These are phyloP conservation scores for Lasiommata megera DNA, from an alignment of 2,888 invertebrate genomes.

Conservation along the genomic window DNA sequence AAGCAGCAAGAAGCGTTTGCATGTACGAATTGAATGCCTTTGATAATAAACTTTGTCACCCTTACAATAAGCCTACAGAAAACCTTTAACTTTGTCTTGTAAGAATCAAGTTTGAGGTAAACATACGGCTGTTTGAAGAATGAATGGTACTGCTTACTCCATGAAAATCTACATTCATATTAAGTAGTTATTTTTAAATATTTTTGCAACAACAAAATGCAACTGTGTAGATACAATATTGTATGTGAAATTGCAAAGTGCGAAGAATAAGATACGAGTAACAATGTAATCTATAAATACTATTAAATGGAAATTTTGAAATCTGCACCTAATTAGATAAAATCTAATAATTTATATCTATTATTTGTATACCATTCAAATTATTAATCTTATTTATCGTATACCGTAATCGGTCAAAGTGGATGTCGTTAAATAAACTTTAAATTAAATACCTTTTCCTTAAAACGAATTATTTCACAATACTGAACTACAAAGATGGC, in stretches of 20 bases:
- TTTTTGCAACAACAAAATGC: constrained; percentile 68
- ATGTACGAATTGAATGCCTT: not conserved
- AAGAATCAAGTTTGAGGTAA: not conserved
- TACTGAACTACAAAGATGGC: not conserved
- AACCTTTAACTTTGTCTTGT: not conserved
- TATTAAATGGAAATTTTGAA: constrained; percentile 16
- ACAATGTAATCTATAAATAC: constrained; percentile 20
- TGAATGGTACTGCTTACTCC: constrained; percentile 65
- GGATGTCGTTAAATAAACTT: not conserved
- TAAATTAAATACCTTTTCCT: not conserved
- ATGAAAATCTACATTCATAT: constrained; percentile 61
- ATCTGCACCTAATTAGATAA: not conserved
- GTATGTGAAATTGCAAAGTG: constrained; percentile 67
- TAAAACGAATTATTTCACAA: not conserved
- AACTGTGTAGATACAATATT: constrained; percentile 64
- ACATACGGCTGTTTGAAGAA: not conserved
- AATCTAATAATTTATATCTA: not conserved
- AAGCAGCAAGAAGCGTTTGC: constrained; percentile 50
- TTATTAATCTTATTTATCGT: not conserved
- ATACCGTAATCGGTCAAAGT: constrained; percentile 15
- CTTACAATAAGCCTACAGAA: not conserved
- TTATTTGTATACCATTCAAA: not conserved
- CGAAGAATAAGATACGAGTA: constrained; percentile 49
- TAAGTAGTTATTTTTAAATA: constrained; percentile 49
- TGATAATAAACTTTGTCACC: not conserved